phyloP scores from a whole-genome alignment of 2,113 vertebrate genomes.

The Erythrocebus patas region DNA sequence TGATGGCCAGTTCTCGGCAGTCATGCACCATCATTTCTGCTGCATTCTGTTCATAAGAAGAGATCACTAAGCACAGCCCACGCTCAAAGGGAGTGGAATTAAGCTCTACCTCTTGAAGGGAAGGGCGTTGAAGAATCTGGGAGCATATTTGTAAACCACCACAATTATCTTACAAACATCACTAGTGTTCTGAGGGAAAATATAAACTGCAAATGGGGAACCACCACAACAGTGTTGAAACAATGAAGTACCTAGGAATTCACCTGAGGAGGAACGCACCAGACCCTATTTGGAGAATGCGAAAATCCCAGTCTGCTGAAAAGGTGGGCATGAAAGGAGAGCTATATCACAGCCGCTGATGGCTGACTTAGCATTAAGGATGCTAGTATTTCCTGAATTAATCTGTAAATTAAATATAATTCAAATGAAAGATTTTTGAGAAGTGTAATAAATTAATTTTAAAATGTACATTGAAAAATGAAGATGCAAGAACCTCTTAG shows the following conservation, averaged over 20 bases:
- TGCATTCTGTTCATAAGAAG: rapidly evolving
- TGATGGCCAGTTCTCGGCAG: neutral
- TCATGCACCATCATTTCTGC: rapidly evolving
- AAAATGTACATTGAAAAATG: neutral
- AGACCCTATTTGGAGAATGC: neutral
- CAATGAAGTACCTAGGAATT: neutral
- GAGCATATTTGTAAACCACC: neutral
- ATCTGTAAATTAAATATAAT: neutral
- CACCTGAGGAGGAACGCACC: rapidly evolving
- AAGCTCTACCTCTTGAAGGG: neutral
- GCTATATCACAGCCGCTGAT: rapidly evolving
- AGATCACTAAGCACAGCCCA: rapidly evolving
- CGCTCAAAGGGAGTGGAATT: neutral
- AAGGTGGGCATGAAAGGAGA: rapidly evolving
- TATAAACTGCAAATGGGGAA: neutral
- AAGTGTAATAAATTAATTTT: neutral
- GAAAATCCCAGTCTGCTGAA: neutral
- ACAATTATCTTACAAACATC: neutral
- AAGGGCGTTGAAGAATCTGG: neutral
- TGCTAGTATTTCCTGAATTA: too few relatives aligned
- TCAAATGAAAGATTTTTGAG: neutral
- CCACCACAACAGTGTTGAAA: rapidly evolving
- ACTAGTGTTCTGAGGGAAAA: neutral
- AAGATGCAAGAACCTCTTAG: neutral
- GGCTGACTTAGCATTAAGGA: rapidly evolving